Percentiles rank a stretch among this genome's conserved stretches.
phyloP scores from a whole-genome alignment of 2,113 vertebrate species.

The Polypterus bichir region DNA sequence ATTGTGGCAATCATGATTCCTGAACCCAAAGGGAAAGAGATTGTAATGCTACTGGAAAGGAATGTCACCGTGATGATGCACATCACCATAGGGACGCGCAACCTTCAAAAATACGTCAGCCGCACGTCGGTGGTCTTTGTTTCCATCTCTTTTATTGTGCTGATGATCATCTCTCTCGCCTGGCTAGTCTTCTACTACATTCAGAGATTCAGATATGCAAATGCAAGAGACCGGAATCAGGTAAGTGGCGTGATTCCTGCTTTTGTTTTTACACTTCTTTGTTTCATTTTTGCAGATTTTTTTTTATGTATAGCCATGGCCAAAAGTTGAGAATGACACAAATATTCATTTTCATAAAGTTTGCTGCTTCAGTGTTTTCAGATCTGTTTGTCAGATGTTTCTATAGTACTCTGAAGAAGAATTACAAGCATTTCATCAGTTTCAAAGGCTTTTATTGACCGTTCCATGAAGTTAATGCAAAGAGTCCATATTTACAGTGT shows the following conservation, averaged over 20 bases:
- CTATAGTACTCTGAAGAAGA: too few species aligned
- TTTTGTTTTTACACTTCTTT: background rate
- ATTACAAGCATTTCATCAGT: too few species aligned
- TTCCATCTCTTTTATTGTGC: slow-evolving; percentile 97
- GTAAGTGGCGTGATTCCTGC: slow-evolving; percentile 38
- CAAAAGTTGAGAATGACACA: too few species aligned
- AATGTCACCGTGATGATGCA: slow-evolving; percentile 70
- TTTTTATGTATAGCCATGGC: too few species aligned
- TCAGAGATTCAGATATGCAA: slow-evolving; percentile 93
- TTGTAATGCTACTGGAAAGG: slow-evolving; percentile 71
- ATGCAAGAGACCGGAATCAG: slow-evolving; percentile 90
- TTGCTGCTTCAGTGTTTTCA: too few species aligned
- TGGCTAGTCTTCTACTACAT: slow-evolving; percentile 99
- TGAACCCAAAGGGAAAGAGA: slow-evolving; percentile 82
- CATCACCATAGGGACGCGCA: slow-evolving; percentile 89
- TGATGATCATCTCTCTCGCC: slow-evolving; percentile 96
- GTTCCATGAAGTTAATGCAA: too few species aligned
- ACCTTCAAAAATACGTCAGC: slow-evolving; percentile 97
- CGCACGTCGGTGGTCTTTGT: slow-evolving; percentile 94
- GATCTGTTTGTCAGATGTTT: too few species aligned
- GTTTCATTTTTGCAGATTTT: too few species aligned
- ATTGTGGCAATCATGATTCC: slow-evolving; percentile 95
- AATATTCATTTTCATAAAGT: too few species aligned
- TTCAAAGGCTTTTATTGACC: too few species aligned
- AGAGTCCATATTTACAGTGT: too few species aligned